Evolutionary conservation across 2,113 vertebrate genomes (phyloP).

Genomic region (Erythrocebus patas): DNA sequence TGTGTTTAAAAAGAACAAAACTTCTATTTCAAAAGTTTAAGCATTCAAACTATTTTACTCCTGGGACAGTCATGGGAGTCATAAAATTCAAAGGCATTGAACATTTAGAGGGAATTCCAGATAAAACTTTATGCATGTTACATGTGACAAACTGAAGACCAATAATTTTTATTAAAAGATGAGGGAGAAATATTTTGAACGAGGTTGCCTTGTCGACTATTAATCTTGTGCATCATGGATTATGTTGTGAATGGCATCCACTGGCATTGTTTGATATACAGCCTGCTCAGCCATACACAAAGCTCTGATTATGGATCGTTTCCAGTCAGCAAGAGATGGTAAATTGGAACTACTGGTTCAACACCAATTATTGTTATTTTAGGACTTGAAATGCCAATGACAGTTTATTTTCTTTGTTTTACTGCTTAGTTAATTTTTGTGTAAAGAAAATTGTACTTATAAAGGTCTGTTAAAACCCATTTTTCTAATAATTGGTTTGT

Average conservation of each 20-base stretch:
- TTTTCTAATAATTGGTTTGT: not conserved
- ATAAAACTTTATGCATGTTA: not conserved
- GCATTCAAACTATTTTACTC: not conserved
- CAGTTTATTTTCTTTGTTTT: not conserved
- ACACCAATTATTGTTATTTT: not conserved
- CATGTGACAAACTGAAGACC: not conserved
- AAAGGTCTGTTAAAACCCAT: not conserved
- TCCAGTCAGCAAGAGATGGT: not conserved
- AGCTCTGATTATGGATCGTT: not conserved
- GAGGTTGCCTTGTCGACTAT: not conserved
- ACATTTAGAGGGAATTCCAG: not conserved
- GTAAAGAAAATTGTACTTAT: not conserved
- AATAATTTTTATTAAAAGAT: not conserved
- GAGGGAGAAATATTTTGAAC: not conserved
- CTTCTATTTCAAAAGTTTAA: not conserved
- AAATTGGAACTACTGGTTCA: not conserved
- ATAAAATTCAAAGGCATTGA: not conserved
- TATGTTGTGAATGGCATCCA: not conserved
- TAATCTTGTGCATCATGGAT: not conserved
- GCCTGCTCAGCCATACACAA: not conserved
- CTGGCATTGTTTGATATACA: too few relatives aligned
- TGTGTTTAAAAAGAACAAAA: not conserved
- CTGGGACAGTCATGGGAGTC: not conserved
- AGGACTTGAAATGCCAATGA: not conserved
- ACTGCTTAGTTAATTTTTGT: not conserved